Base-by-base conservation (phyloP, 2,797 vertebrate species). In the Cryptoprocta ferox region DNA sequence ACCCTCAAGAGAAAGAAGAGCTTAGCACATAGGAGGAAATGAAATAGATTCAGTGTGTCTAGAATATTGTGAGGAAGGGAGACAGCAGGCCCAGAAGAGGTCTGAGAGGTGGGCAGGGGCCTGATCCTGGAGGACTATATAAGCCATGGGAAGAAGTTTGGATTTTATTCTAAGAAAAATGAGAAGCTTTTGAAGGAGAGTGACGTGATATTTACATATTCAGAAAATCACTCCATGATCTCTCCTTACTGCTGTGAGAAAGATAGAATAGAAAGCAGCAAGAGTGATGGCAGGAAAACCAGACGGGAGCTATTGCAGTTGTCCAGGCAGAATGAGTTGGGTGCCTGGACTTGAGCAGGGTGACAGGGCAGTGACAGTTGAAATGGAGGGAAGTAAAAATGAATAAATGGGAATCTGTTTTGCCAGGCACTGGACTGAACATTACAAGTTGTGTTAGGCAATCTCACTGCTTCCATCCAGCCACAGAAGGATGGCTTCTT, bases 121-220 rank as follows among this genome's bases (percentile, higher is more conserved):
- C 68, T 94, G 53, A 82, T 76, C 45, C 35, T 84, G 42, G 68
- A 95, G 85, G 42, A 37, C 56, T 42, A 83, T 66, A 48, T 70
- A 50, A 89, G 39, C 56, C 61, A 70, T 26, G 13, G 14, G 78
- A 66, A 93, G 63, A 45, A 84, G 50, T 93, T 63, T 75, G 18
- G 45, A 75, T 93, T 97, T 93, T 75, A 68, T 66, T 89, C 21
- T 80, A 86, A 85, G n/a, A 81, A 50, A 95, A 95, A 95, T 66
- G 45, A 94, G 50, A 96, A 79, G 26, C 15, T 59, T 94, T 96
- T 88, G 73, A 89, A 94, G 79, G 32, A 97, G 42, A 94, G 32
- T 93, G 75, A 91, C 10, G 37, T 71, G 73, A 79, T 86, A 89
- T 90, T 97, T 95, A 79, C 42, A 93, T 88, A 86, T 96, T 82